Percentiles rank a stretch among this genome's conserved stretches.
These are phyloP conservation scores for Ciconia stormi DNA, from an alignment of 2,113 vertebrate species.

Conservation along the genomic window DNA sequence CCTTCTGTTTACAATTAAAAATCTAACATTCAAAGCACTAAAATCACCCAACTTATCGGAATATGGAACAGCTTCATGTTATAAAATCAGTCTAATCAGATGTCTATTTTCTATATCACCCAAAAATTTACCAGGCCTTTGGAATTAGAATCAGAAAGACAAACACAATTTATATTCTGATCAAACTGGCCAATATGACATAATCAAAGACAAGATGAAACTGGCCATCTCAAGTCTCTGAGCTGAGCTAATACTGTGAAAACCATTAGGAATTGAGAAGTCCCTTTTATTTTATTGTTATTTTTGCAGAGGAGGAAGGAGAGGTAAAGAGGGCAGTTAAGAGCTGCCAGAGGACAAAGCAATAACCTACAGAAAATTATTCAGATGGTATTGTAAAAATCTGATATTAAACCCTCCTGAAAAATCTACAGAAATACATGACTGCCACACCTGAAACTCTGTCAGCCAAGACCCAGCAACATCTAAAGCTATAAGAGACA, in stretches of 20 bases:
- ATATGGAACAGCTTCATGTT: not conserved
- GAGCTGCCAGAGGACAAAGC: not conserved
- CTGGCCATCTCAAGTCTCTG: not conserved
- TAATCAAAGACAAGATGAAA: not conserved
- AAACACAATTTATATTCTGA: not conserved
- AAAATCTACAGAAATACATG: not conserved
- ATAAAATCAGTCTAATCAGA: not conserved
- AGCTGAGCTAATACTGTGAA: not conserved
- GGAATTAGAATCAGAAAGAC: not conserved
- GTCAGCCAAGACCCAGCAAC: not conserved
- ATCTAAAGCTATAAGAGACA: not conserved
- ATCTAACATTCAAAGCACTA: not conserved
- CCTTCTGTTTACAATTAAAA: slow-evolving; percentile 23
- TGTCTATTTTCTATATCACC: not conserved
- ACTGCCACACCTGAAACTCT: not conserved
- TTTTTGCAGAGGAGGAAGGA: not conserved
- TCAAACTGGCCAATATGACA: not conserved
- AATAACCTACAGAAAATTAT: not conserved
- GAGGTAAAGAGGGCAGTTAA: not conserved
- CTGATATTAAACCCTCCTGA: not conserved
- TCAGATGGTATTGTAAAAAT: not conserved
- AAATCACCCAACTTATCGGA: not conserved
- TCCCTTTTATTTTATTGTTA: not conserved
- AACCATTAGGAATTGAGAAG: not conserved
- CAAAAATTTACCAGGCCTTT: not conserved